Conservation (phyloP, 2,797 vertebrate species). For the Astyanax mexicanus region DNA sequence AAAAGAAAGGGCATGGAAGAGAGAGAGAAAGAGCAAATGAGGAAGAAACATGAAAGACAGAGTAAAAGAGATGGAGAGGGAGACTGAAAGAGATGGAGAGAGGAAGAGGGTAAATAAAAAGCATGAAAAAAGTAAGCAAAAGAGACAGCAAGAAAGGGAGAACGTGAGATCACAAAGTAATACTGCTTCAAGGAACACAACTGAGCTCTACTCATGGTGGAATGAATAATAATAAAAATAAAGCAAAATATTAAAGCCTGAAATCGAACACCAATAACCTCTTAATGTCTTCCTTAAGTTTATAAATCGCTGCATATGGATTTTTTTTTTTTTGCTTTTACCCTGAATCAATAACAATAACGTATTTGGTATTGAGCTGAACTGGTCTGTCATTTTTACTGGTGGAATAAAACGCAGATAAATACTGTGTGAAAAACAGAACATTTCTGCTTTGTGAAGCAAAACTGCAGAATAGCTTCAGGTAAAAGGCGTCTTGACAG, state of each 20-base stretch:
- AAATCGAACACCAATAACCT: neutral
- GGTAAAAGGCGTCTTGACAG: conserved; percentile 51
- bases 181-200: neutral
- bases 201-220: neutral
- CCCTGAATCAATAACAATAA: neutral
- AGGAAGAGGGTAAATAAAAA: too few relatives aligned
- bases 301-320: neutral
- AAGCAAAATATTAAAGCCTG: neutral
- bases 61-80: too few relatives aligned
- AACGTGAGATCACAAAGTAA: neutral
- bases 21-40: neutral
- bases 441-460: conserved; percentile 32
- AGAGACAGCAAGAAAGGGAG: too few relatives aligned
- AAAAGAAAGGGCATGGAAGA: too few relatives aligned
- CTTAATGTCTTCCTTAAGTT: neutral
- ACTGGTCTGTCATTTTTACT: neutral
- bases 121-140: too few relatives aligned
- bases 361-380: conserved; percentile 2
- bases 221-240: neutral
- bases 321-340: conserved; percentile 5
- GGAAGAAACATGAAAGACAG: too few relatives aligned
- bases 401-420: conserved; percentile 17
- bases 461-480: conserved; percentile 49
- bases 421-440: neutral
- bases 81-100: too few relatives aligned